Evolutionary conservation across 1,140 invertebrate genomes (phyloP), one percentile per base, ranked within the genome.

Genomic region (Lordiphosa mommai): DNA sequence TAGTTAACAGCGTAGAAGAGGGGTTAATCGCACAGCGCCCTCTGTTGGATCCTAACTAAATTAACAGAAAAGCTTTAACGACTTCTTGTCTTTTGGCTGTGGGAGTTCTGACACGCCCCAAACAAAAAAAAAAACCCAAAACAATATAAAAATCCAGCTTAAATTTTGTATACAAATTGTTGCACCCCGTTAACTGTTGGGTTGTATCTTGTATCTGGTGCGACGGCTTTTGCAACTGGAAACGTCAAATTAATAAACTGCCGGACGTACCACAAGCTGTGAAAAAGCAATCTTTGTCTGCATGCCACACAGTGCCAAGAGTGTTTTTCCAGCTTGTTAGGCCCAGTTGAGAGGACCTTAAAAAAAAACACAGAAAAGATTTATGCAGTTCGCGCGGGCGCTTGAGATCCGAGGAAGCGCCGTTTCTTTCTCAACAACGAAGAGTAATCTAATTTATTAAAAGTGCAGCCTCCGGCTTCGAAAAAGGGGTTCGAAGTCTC

Each of bases 371-470:
- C 10, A 34, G 14, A 43, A 13, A 65, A 84, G 77, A 84, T 85
- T 84, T 82, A 82, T 82, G 76, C 76, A 82, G 77, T 82, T 82
- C 71, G 77, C 71, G 71, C 76, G 51, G 59, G 38, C 58, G 61
- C 44, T 48, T 43, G 58, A 46, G 49, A 61, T 41, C 61, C 50
- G 57, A 65, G 60, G 52, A 76, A 82, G 76, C 76, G 76, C 76
- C 76, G 66, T 61, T 72, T 44, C 43, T 52, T 27, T 14, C 41
- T 33, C 34, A 60, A 10, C 36, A 27, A 64, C 55, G 51, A 58
- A 72, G 55, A 68, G 67, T 84, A 84, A 84, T 84, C 77, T 84
- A 84, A 84, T 84, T 85, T 84, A 84, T 84, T 84, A 84, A 84
- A 84, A 84, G 72, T 72, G 68, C 77, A 85, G 72, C 79, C 72